Percentiles rank a stretch among this genome's conserved stretches.
phyloP scores from a whole-genome alignment of 2,888 invertebrate genomes.

The Papilio gigon region DNA sequence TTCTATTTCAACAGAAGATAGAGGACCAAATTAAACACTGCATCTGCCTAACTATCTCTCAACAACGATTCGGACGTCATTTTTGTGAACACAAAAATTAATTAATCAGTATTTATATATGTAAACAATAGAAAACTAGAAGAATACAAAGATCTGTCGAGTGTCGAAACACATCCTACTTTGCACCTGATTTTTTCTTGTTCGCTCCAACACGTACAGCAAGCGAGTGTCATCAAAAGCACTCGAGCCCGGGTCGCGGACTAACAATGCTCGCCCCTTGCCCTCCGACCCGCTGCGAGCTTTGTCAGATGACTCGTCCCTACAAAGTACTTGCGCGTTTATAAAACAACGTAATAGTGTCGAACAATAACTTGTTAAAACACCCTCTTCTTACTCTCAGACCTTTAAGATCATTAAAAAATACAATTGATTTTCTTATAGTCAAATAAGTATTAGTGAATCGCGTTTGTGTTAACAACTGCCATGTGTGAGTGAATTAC shows the following conservation, averaged over 20 bases:
- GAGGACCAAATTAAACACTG: not conserved
- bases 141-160: conserved; percentile 24
- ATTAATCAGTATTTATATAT: not conserved
- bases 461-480: no score
- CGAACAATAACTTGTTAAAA: conserved; percentile 20
- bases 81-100: not conserved
- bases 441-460: no score
- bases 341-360: conserved; percentile 29
- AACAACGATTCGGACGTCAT: not conserved
- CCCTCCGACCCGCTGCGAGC: conserved; percentile 77
- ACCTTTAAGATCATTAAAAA: not conserved
- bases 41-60: not conserved
- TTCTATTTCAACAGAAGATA: not conserved
- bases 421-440: not conserved
- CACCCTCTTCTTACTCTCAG: conserved; percentile 31
- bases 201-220: conserved; percentile 27
- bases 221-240: conserved; percentile 69
- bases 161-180: conserved; percentile 33
- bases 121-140: not conserved
- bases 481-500: no score
- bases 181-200: conserved; percentile 45
- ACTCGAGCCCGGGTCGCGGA: conserved; percentile 74
- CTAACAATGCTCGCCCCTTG: conserved; percentile 73
- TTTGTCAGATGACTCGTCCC: conserved; percentile 73
- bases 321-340: conserved; percentile 50